A percentile compares a stretch with the other conserved stretches of the same genome.
These are phyloP conservation scores for Phodopus roborovskii DNA, from an alignment of 2,113 vertebrate species.

Conservation along the genomic window DNA sequence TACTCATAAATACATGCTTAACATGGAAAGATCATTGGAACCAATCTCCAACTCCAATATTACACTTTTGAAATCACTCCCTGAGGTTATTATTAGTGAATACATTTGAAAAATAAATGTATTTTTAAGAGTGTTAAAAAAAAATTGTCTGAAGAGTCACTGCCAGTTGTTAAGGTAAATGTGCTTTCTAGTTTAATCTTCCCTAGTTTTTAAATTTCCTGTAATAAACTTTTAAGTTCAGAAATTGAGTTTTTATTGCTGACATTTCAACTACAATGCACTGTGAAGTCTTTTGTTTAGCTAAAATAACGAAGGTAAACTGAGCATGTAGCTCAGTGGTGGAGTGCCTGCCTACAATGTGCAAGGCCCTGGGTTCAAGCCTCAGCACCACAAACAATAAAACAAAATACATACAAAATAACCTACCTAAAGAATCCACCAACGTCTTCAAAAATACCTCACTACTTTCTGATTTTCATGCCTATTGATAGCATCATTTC, in stretches of 20 bases:
- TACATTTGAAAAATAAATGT: neutral
- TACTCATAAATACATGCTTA: neutral
- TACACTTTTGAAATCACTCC: neutral
- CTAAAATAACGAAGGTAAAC: conserved; percentile 27
- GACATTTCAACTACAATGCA: neutral
- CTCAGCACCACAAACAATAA: no score
- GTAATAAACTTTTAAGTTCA: conserved; percentile 1
- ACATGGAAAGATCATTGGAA: neutral
- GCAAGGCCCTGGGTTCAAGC: neutral
- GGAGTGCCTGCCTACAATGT: no score
- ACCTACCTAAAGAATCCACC: neutral
- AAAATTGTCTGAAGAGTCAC: neutral
- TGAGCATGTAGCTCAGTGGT: neutral
- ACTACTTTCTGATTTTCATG: neutral
- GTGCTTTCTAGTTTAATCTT: neutral
- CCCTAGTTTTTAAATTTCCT: neutral
- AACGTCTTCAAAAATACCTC: neutral
- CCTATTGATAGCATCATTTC: neutral
- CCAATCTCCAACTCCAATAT: neutral
- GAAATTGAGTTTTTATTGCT: conserved; percentile 52
- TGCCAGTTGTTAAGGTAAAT: neutral
- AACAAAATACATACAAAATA: neutral
- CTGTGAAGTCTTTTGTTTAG: conserved; percentile 2
- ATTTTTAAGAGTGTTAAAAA: neutral
- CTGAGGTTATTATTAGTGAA: neutral